Evolutionary conservation across 2,113 vertebrate genomes (phyloP).

Genomic region (Lamprotornis superbus): DNA sequence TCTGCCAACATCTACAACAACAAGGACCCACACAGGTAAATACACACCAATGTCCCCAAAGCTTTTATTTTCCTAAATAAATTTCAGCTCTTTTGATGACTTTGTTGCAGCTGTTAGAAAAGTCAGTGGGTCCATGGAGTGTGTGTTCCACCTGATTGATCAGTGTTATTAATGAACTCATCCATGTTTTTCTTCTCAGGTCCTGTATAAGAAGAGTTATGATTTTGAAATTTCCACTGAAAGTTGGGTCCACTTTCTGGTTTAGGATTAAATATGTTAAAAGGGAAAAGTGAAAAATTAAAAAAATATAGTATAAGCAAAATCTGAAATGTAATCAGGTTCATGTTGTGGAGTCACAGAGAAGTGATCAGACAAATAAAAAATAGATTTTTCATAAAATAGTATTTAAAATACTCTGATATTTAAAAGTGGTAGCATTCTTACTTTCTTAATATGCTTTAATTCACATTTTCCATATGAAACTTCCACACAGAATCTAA

Average conservation of each 20-base stretch:
- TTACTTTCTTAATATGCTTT: neutral
- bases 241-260: neutral
- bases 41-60: fast-evolving
- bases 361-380: neutral
- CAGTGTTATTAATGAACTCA: neutral
- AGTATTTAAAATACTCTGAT: neutral
- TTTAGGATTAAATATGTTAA: neutral
- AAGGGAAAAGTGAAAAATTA: neutral
- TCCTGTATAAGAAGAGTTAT: neutral
- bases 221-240: neutral
- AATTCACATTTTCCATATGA: neutral
- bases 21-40: neutral
- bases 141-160: neutral
- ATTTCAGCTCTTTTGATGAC: neutral
- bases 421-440: neutral
- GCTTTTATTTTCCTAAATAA: neutral
- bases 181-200: neutral
- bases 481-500: neutral
- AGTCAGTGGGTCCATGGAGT: neutral
- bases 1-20: neutral
- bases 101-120: neutral
- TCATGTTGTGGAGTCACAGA: neutral
- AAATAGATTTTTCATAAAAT: neutral
- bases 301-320: neutral
- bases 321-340: neutral